phyloP scores from a whole-genome alignment of 2,888 invertebrate species.

The Cataglyphis altisquamis region DNA sequence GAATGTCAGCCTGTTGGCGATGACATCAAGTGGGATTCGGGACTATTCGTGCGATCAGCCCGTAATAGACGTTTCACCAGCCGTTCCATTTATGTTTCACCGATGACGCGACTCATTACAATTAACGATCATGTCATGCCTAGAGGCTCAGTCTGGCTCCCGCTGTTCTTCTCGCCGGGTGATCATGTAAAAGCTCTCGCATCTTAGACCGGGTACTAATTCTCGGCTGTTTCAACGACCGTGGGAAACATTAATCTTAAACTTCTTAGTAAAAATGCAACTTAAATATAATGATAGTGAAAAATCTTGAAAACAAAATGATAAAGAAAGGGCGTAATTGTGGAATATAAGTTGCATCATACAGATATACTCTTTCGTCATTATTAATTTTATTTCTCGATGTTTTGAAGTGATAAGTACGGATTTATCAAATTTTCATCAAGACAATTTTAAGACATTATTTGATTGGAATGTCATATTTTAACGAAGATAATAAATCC shows the following conservation, averaged over 20 bases:
- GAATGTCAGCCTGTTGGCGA: conserved; percentile 25
- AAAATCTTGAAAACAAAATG: background rate
- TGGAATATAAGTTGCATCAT: background rate
- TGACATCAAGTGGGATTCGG: conserved; percentile 60
- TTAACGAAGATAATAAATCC: conserved; percentile 16
- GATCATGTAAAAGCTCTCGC: conserved; percentile 37
- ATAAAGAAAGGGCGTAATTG: background rate
- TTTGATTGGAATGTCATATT: background rate
- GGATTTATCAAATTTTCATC: background rate
- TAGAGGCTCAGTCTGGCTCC: conserved; percentile 64
- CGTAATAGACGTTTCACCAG: conserved; percentile 64
- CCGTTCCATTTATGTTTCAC: conserved; percentile 71
- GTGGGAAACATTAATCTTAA: conserved; percentile 29
- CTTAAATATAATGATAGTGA: background rate
- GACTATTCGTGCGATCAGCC: conserved; percentile 50
- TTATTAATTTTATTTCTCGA: background rate
- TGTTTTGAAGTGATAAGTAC: background rate
- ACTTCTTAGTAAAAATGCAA: conserved; percentile 13
- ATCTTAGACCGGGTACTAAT: conserved; percentile 2
- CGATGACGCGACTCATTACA: conserved; percentile 74
- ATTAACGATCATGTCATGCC: conserved; percentile 69
- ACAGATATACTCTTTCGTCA: background rate
- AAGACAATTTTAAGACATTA: background rate
- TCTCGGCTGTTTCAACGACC: conserved; percentile 24
- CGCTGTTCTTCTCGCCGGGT: conserved; percentile 57